Evolutionary conservation across 2,113 vertebrate genomes (phyloP).

Genomic region (Ptyas mucosa): DNA sequence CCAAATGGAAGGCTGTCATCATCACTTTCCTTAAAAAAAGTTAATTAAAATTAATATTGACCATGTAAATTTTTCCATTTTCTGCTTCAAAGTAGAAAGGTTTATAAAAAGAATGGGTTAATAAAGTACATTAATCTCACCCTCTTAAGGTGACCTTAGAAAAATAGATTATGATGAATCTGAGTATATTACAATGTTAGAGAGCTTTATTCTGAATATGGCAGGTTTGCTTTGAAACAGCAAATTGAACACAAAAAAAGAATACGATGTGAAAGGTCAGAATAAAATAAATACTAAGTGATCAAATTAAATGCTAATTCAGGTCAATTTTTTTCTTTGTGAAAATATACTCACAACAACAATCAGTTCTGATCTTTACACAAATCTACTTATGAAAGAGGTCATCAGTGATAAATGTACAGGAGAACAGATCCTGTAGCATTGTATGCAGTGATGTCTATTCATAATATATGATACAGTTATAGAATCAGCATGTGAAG

Average conservation of each 20-base stretch:
- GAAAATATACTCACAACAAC: background rate
- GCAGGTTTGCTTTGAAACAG: slow-evolving; percentile 61
- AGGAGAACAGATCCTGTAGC: background rate
- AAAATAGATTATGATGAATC: slow-evolving; percentile 68
- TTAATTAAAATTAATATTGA: slow-evolving; percentile 25
- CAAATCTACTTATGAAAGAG: background rate
- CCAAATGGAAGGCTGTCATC: background rate
- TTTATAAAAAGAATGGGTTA: slow-evolving; percentile 53
- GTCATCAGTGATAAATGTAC: background rate
- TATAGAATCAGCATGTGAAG: background rate
- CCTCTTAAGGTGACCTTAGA: slow-evolving; percentile 65
- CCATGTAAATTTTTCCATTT: slow-evolving; percentile 14
- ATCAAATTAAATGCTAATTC: slow-evolving; percentile 6
- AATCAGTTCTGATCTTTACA: rapidly evolving
- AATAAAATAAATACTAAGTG: slow-evolving; percentile 49
- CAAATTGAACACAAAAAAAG: slow-evolving; percentile 51
- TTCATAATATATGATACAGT: background rate
- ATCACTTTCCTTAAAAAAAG: background rate
- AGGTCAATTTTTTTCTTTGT: slow-evolving; percentile 19
- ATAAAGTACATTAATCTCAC: slow-evolving; percentile 56
- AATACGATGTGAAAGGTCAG: slow-evolving; percentile 49
- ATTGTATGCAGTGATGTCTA: background rate
- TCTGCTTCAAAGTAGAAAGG: slow-evolving; percentile 36
- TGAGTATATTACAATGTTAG: slow-evolving; percentile 62
- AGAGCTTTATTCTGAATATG: slow-evolving; percentile 55